Evolutionary conservation across 2,113 vertebrate species (phyloP), one percentile per base, ranked within the genome.

Genomic region (Rhabdomys dilectus): DNA sequence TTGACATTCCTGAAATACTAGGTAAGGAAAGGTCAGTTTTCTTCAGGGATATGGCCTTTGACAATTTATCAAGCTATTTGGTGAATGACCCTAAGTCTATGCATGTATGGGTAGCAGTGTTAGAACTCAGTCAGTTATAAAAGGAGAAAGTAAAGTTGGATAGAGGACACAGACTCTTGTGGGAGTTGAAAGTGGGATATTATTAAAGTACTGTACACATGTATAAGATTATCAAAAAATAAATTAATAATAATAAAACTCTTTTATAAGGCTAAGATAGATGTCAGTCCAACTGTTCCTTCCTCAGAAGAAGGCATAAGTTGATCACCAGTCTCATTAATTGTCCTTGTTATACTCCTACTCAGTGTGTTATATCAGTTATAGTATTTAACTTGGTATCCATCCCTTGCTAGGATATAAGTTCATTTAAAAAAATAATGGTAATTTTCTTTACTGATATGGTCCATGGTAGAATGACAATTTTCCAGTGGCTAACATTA

Each of bases 311-410:
- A n/a, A 60, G 56, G 36, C 15, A 62, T 19, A 45, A 31, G 42
- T 39, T 77, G n/a, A 68, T 73, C 45, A 42, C 58, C 26, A 39
- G 72, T 66, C 39, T 13, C 36, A 22, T 48, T 51, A 62, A 42
- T 34, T n/a, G 36, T 36, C 15, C 60, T 10, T 72, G 11, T 31
- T n/a, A 29, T 0, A 3, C 2, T 56, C 22, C 56, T 72, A 0
- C 12, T 7, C 2, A 21, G 62, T 8, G 5, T 19, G 19, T 56
- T 15, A 1, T 48, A 9, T 17, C n/a, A 39, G 31, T 36, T 22
- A 88, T 51, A n/a, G 68, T 31, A 24, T 19, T 48, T 68, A 39
- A 48, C 48, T 66, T 60, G 21, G 15, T 58, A 4, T 64, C 24
- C 48, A 29, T 96, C 29, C 3, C 13, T 82, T 96, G 66, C 3